Conservation (phyloP, 2,113 vertebrate genomes). For the Sceloporus undulatus region DNA sequence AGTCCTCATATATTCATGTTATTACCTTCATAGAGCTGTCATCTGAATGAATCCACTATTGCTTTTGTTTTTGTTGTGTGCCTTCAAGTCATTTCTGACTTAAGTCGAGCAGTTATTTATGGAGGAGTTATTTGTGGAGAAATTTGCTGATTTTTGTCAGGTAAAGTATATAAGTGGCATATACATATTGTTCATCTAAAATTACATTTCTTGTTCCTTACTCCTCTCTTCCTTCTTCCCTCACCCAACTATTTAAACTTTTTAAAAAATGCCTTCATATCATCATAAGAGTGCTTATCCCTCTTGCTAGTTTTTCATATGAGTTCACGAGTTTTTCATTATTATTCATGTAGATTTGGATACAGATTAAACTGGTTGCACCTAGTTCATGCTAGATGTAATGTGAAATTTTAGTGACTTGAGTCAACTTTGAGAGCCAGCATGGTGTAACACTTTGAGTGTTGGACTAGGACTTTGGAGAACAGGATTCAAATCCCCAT, state of each 20-base stretch:
- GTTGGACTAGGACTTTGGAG: too few species aligned
- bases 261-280: not conserved
- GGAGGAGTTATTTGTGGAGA: not conserved
- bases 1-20: not conserved
- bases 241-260: not conserved
- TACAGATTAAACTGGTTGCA: not conserved
- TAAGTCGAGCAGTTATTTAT: too few species aligned
- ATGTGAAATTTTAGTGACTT: not conserved
- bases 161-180: not conserved
- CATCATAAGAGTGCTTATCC: not conserved
- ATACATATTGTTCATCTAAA: not conserved
- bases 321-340: not conserved
- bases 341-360: not conserved
- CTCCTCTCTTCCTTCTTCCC: not conserved
- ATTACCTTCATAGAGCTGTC: not conserved
- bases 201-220: not conserved
- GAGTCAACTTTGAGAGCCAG: too few species aligned
- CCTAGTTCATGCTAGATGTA: not conserved
- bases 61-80: too few species aligned
- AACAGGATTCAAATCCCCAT: too few species aligned
- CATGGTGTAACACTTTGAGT: too few species aligned
- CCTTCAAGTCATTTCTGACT: too few species aligned
- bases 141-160: not conserved
- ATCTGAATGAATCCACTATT: not conserved
- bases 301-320: too few species aligned